Base-by-base conservation (phyloP, 2,888 invertebrate species). In the Zootermopsis nevadensis region DNA sequence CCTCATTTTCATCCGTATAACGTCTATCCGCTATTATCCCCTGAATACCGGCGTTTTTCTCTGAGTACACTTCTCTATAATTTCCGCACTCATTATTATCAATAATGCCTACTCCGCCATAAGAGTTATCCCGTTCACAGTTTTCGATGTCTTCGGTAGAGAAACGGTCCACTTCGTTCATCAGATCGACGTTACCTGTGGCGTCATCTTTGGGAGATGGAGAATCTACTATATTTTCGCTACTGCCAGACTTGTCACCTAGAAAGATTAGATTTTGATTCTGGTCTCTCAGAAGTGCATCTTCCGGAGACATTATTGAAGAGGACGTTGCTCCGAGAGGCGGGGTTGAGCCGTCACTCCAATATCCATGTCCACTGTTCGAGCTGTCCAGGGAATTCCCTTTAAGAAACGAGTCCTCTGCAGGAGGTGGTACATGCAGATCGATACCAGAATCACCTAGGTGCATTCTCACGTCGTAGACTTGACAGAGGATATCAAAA, bases 401-500 rank as follows among this genome's bases (percentile, higher is more conserved):
- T 66, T 77, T 38, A 24, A 82, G 27, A 24, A 55, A 48, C 0
- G 30, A 27, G 27, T 76, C 83, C 22, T 80, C 53, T 2, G 48
- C 48, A 24, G 53, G 30, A 33, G 84, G 81, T 19, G 85, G 81
- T 4, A 85, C 84, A 83, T 87, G 86, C 30, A 87, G 80, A 83
- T 88, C 87, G 10, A 87, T 87, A 48, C 87, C 87, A 0, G 88
- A 87, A 86, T 87, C 87, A 7, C 86, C 85, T n/a, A 87, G 80
- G 74, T 84, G 85, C 7, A 81, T 84, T 83, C 60, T 85, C 81
- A 89, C 86, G 88, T 92, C 91, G 86, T 94, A 94, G 12, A 93
- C 91, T 86, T 93, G 91, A 86, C 93, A 93, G 7, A 94, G 89
- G 42, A 93, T 88, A 82, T 92, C 92, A 86, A 94, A 93, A 85